Evolutionary conservation across 2,113 vertebrate genomes (phyloP).

Genomic region (Lanius collurio): DNA sequence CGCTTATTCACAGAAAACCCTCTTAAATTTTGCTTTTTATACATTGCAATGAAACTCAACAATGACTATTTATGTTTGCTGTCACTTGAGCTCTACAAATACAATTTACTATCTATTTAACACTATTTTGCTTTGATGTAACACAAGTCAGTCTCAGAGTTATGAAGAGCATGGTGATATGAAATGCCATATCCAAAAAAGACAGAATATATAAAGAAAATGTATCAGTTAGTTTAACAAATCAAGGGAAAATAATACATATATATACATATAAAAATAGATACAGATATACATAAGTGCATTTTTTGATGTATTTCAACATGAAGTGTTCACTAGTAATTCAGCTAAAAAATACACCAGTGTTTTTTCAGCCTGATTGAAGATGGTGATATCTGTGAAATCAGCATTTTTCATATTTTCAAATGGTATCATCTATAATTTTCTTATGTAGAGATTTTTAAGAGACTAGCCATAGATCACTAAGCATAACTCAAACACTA

Average conservation of each 20-base stretch:
- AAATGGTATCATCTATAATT: neutral
- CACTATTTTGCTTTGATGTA: neutral
- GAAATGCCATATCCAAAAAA: neutral
- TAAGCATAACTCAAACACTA: neutral
- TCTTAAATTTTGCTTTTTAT: neutral
- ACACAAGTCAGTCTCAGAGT: neutral
- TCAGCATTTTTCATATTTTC: neutral
- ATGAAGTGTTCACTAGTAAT: neutral
- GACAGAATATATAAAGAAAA: neutral
- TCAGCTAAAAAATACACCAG: neutral
- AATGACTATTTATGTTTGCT: neutral
- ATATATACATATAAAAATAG: neutral
- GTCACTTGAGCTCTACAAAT: neutral
- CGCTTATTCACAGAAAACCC: neutral
- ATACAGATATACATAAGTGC: neutral
- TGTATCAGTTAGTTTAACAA: neutral
- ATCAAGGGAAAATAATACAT: neutral
- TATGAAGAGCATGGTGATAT: neutral
- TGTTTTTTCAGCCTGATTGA: neutral
- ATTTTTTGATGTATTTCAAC: neutral
- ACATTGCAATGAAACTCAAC: neutral
- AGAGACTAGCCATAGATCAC: neutral
- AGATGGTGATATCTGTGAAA: neutral
- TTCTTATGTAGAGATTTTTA: neutral
- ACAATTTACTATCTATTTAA: neutral